These are phyloP conservation scores for Maccullochella peelii DNA, from an alignment of 2,113 vertebrate species.

Conservation along the genomic window DNA sequence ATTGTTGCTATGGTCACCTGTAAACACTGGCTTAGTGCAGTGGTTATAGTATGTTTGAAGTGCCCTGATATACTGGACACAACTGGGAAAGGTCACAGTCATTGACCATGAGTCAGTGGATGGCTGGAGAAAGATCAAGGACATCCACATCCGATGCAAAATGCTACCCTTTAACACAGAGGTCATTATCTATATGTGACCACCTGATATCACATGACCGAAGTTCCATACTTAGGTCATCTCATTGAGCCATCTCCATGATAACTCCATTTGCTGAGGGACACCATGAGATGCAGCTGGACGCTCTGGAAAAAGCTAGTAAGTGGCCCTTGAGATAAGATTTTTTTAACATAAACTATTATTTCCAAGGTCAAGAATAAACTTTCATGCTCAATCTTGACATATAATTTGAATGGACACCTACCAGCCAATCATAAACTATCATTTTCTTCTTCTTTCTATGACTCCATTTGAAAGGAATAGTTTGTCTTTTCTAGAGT, in stretches of 20 bases:
- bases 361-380: not conserved
- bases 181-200: not conserved
- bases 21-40: slow-evolving; percentile 14
- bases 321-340: not conserved
- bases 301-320: too few species aligned
- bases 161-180: not conserved
- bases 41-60: slow-evolving; percentile 8
- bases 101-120: slow-evolving; percentile 4
- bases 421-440: not conserved
- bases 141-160: not conserved
- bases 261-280: not conserved
- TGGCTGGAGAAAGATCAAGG: slow-evolving; percentile 1
- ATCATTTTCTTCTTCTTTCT: not conserved
- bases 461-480: not conserved
- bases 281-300: not conserved
- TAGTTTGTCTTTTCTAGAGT: not conserved
- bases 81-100: not conserved
- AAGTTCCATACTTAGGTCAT: not conserved
- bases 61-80: not conserved
- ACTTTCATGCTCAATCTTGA: not conserved
- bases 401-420: not conserved
- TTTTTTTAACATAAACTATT: too few species aligned
- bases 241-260: not conserved
- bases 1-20: slow-evolving; percentile 52
- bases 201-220: not conserved